Evolutionary conservation across 2,797 vertebrate species (phyloP), one percentile per base, ranked within the genome.

Genomic region (Acanthopagrus latus): DNA sequence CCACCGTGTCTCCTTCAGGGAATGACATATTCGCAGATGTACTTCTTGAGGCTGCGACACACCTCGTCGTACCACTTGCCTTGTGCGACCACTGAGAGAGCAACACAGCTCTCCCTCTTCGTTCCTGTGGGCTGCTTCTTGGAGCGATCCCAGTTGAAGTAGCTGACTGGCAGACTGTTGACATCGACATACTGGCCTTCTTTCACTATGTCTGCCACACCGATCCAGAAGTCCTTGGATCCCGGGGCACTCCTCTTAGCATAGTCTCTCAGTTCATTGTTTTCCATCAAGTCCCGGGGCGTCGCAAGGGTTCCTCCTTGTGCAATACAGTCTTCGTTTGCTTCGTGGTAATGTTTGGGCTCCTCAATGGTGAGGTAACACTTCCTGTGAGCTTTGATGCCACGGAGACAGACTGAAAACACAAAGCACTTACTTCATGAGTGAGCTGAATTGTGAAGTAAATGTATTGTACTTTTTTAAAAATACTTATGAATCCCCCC

Each of bases 131-230:
- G 98, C 87, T 96, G 94, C 75, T 93, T 96, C 93, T 97, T 97
- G 81, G 96, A 92, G 0, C 89, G 95, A 82, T 98, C 97, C 98
- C 98, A 99, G 76, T 98, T 97, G 79, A 96, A 94, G 91, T 95
- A 99, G 71, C 86, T 94, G 74, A 99, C 89, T 4, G 93, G 94
- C 64, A 96, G 77, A 64, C 98, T 97, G 82, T 96, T 97, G 86
- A 99, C 96, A 54, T 99, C 98, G 1, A 98, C 96, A 83, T 98
- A 99, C 84, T 97, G 97, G 82, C 98, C 97, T 77, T 99, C 98
- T 0, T 90, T 96, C 78, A 94, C 94, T 91, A 99, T 96, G 90
- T 99, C 98, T 4, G 96, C 97, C 83, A 99, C 95, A 3, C 98
- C 98, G 23, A 99, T 88, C 98, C 98, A 99, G 76, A 99, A 96